A percentile compares a stretch with the other conserved stretches of the same genome.
phyloP scores from a whole-genome alignment of 2,113 vertebrate genomes.

The Protobothrops flavoviridis region DNA sequence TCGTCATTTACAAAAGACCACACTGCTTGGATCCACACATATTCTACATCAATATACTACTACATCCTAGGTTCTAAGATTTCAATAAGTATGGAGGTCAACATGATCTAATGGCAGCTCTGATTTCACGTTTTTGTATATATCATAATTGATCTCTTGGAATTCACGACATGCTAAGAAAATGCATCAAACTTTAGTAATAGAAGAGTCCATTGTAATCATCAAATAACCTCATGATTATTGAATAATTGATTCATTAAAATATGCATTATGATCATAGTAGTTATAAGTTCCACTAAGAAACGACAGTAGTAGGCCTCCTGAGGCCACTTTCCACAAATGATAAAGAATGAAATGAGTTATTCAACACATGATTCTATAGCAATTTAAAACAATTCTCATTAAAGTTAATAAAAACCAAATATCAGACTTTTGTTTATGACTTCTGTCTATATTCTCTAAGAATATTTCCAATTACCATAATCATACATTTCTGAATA shows the following conservation, averaged over 20 bases:
- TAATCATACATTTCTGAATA: slow-evolving; percentile 40
- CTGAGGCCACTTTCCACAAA: background rate
- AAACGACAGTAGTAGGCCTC: background rate
- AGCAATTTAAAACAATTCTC: background rate
- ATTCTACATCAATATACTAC: background rate
- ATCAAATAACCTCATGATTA: slow-evolving; percentile 14
- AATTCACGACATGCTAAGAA: background rate
- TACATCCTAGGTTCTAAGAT: background rate
- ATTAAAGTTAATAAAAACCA: slow-evolving; percentile 25
- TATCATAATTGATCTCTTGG: background rate
- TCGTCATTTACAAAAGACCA: background rate
- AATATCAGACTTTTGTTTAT: slow-evolving; percentile 19
- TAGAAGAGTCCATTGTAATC: slow-evolving; percentile 12
- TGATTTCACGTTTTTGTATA: background rate
- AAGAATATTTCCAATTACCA: slow-evolving; percentile 4
- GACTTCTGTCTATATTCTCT: slow-evolving; percentile 23
- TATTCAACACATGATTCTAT: background rate
- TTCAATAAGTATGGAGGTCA: background rate
- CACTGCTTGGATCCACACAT: background rate
- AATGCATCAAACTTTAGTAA: slow-evolving; percentile 1
- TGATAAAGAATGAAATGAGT: background rate
- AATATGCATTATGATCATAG: background rate
- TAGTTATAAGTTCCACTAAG: background rate
- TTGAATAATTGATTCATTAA: background rate
- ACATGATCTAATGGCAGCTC: background rate